Conservation (phyloP, 2,888 invertebrate species). For the Cosmia trapezina region DNA sequence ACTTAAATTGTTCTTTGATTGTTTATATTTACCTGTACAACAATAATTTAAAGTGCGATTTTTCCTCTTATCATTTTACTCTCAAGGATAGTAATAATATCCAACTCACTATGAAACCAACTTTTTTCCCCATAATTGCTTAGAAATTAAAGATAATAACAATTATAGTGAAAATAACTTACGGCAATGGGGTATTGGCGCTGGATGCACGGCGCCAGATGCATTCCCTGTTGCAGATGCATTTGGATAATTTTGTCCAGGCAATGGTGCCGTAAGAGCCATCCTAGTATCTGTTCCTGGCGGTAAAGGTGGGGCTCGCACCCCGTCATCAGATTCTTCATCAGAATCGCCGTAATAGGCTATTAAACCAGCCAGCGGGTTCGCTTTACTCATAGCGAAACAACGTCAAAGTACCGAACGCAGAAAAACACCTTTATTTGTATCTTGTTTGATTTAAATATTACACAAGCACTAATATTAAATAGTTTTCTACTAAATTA, state of each 20-base stretch:
- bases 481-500: neutral
- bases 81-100: neutral
- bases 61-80: neutral
- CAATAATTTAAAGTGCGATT: slow-evolving; percentile 9
- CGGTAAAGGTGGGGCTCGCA: slow-evolving; percentile 28
- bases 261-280: slow-evolving; percentile 30
- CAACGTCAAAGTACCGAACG: slow-evolving; percentile 10
- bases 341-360: slow-evolving; percentile 86
- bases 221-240: slow-evolving; percentile 32
- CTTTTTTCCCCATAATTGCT: neutral
- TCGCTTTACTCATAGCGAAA: slow-evolving; percentile 81
- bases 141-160: neutral
- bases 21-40: neutral
- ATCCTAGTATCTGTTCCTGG: slow-evolving; percentile 26
- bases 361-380: slow-evolving; percentile 82
- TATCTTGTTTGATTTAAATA: neutral
- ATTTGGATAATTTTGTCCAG: slow-evolving; percentile 43
- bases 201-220: slow-evolving; percentile 78
- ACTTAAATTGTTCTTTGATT: neutral
- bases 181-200: slow-evolving; percentile 86
- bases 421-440: neutral
- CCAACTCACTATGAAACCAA: neutral
- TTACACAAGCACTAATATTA: neutral
- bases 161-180: slow-evolving; percentile 67
- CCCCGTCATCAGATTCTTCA: slow-evolving; percentile 80